phyloP scores from a whole-genome alignment of 2,888 invertebrate species.

The Agrypnus murinus region DNA sequence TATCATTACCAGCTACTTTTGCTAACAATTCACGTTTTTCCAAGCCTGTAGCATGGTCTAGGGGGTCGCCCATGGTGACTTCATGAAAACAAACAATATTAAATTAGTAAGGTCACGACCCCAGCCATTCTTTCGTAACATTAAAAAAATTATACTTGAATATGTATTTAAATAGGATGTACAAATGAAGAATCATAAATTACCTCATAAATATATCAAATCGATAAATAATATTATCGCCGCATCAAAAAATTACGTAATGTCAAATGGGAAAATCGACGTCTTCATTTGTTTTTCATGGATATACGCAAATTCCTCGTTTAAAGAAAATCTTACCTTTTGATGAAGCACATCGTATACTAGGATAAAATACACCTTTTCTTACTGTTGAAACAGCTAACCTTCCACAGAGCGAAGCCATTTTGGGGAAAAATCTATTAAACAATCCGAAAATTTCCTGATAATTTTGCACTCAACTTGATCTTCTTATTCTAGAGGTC shows the following conservation, averaged over 20 bases:
- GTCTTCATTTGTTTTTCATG: slow-evolving; percentile 19
- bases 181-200: neutral
- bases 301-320: neutral
- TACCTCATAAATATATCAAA: neutral
- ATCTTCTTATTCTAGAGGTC: neutral
- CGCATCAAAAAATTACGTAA: slow-evolving; percentile 65
- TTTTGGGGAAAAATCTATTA: slow-evolving; percentile 69
- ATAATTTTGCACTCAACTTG: neutral
- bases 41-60: slow-evolving; percentile 95
- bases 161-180: neutral
- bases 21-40: slow-evolving; percentile 94
- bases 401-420: slow-evolving; percentile 86
- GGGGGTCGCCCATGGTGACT: slow-evolving; percentile 87
- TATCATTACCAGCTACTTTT: slow-evolving; percentile 89
- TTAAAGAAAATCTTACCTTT: slow-evolving; percentile 75
- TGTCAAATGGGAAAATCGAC: slow-evolving; percentile 51
- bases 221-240: slow-evolving; percentile 7
- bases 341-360: slow-evolving; percentile 75
- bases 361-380: slow-evolving; percentile 77
- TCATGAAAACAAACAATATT: slow-evolving; percentile 39
- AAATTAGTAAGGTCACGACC: neutral
- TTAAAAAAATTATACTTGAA: neutral
- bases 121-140: neutral
- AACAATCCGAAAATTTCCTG: neutral
- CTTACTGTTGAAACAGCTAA: slow-evolving; percentile 78